Base-by-base conservation (phyloP, 2,888 invertebrate genomes). In the Folsomia manolachei region DNA sequence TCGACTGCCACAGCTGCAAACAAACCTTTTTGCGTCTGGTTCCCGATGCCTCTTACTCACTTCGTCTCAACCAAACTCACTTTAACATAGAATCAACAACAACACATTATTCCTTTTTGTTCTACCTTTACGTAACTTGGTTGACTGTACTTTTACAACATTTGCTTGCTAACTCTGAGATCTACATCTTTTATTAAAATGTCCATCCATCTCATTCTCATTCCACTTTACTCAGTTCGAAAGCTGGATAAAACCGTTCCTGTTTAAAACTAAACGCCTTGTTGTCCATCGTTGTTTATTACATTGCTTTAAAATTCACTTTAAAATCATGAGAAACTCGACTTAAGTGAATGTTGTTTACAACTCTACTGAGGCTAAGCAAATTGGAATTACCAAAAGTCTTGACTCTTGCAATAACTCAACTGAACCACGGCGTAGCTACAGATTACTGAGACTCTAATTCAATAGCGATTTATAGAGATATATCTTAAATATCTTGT, bases 1-100 rank as follows among this genome's bases (percentile, higher is more conserved):
- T 21, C 56, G 21, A 56, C 56, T 56, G 56, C 7, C 56, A 56
- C 56, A 56, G 56, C 56, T 56, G 56, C 56, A 56, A 9, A 56
- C 18, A 18, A 56, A 56, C 21, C 56, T 21, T 19, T 56, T 21
- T 56, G 7, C 4, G 4, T 39, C 4, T 39, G 39, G 7, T 39
- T 14, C 39, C 14, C 39, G 39, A 39, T 14, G 4, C 39, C 39
- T 39, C n/a, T n/a, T n/a, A n/a, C n/a, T n/a, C n/a, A n/a, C n/a
- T n/a, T n/a, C n/a, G n/a, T n/a, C n/a, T n/a, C n/a, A n/a, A n/a
- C n/a, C n/a, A n/a, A 39, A 39, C 39, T 39, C 39, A 39, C 39
- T 39, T 39, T 39, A 39, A 39, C 39, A 39, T 39, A 39, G 7
- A 39, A n/a, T n/a, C 14, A 14, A 39, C 39, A 39, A 39, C 39